Evolutionary conservation across 2,797 vertebrate genomes (phyloP), one percentile per base, ranked within the genome.

Genomic region (Sebastes miniatus): DNA sequence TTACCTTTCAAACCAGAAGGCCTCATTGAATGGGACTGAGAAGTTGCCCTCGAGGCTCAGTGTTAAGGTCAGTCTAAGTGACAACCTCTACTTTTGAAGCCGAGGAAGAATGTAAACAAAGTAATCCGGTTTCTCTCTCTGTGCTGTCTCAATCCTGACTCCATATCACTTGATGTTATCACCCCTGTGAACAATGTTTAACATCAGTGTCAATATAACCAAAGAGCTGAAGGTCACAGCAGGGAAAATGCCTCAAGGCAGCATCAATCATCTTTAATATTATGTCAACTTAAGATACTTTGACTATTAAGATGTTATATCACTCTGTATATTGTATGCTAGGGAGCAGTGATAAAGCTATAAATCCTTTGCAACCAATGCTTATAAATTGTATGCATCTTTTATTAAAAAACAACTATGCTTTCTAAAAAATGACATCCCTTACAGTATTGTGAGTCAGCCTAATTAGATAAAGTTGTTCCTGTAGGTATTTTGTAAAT

Each of bases 121-220:
- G 79, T 86, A 90, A 90, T 92, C 73, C 1, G 79, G 83, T 91
- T 91, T 86, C 20, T 43, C 8, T 64, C 25, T 12, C 25, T 32
- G 14, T 24, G 61, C 75, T 79, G 83, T 87, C 87, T 81, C 34
- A 3, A 59, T 34, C 68, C 59, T 75, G 67, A 79, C 73, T 73
- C 59, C 27, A 34, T 2, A 57, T 31, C n/a, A 62, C 54, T 72
- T 73, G 83, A 85, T 83, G 81, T 78, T 59, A 79, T 76, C 81
- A 29, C 18, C 29, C 47, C 50, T 80, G 85, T 85, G 77, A 82
- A 79, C 63, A 88, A 81, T 27, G 70, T 27, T 83, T 85, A 86
- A 69, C 76, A 82, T 89, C 84, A 91, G 76, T 84, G 86, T 91
- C 90, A 88, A 43, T 84, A 88, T 74, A 66, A 81, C 73, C 68